Percentiles rank a stretch among this genome's conserved stretches.
phyloP scores from a whole-genome alignment of 2,888 invertebrate genomes.

The Dugesia japonica region DNA sequence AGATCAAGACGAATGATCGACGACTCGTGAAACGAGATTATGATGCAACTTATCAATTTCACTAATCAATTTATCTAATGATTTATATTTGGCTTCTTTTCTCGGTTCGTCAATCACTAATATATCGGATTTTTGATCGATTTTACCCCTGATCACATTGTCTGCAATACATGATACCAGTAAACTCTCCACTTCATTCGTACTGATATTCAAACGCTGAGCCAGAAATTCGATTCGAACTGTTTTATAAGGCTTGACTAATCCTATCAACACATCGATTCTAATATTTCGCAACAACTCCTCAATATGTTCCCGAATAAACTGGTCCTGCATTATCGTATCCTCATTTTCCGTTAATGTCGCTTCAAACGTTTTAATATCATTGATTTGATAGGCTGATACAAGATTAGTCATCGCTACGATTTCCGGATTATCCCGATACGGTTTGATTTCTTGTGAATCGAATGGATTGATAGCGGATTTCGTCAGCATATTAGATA shows the following conservation, averaged over 20 bases:
- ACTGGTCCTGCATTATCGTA: constrained; percentile 97
- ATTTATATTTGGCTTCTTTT: constrained; percentile 61
- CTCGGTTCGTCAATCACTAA: constrained; percentile 61
- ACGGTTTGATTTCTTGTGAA: constrained; percentile 92
- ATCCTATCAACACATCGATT: constrained; percentile 83
- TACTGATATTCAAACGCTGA: constrained; percentile 49
- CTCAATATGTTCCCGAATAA: constrained; percentile 95
- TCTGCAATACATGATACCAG: constrained; percentile 92
- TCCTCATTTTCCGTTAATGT: constrained; percentile 78
- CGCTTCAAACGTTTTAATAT: constrained; percentile 88
- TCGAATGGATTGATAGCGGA: constrained; percentile 98
- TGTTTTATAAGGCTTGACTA: constrained; percentile 90
- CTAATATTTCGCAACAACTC: constrained; percentile 83
- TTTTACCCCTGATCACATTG: constrained; percentile 54
- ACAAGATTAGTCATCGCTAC: constrained; percentile 96
- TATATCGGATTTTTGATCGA: constrained; percentile 74
- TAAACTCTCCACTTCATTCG: constrained; percentile 73
- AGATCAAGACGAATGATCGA: neutral
- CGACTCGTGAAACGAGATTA: constrained; percentile 10
- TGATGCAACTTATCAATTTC: constrained; percentile 27
- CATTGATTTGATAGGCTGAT: constrained; percentile 82
- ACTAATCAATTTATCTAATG: constrained; percentile 78
- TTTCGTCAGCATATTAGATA: constrained; percentile 98
- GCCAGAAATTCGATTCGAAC: constrained; percentile 95
- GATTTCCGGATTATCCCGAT: constrained; percentile 96